These are phyloP conservation scores for Cactoblastis cactorum DNA, from an alignment of 2,888 invertebrate species.

Conservation along the genomic window DNA sequence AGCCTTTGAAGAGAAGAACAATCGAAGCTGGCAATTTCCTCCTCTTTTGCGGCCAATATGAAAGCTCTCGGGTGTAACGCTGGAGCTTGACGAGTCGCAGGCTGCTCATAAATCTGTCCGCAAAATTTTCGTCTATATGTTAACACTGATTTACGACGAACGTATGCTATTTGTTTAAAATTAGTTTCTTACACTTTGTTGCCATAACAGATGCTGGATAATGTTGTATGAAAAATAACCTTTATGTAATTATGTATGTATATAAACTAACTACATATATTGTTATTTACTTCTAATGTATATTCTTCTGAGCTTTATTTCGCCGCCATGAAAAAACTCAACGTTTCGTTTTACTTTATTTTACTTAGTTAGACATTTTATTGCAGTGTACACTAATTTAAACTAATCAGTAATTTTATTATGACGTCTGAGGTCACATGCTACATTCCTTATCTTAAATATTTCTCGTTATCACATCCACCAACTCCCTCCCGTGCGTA, in stretches of 20 bases:
- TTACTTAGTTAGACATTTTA: too few species aligned
- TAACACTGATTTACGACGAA: neutral
- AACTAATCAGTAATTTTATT: neutral
- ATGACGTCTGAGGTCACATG: neutral
- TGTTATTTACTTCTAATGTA: too few species aligned
- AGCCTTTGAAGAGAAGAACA: slow-evolving; percentile 3
- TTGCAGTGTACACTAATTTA: neutral
- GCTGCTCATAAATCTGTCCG: neutral
- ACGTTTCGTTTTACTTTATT: too few species aligned
- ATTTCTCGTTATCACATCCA: neutral
- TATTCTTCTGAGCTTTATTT: too few species aligned
- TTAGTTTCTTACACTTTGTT: neutral
- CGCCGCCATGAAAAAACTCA: too few species aligned
- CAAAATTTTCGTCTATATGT: neutral
- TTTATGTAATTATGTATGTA: neutral
- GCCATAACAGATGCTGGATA: neutral
- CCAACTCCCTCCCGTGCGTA: neutral
- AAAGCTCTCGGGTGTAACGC: neutral
- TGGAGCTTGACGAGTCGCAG: neutral
- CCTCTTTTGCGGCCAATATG: neutral
- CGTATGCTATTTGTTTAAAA: neutral
- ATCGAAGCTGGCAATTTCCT: neutral
- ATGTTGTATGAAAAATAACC: neutral
- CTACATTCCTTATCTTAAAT: neutral
- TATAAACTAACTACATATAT: neutral